Evolutionary conservation across 1,140 invertebrate genomes (phyloP), one percentile per base, ranked within the genome.

Genomic region (Leptinotarsa lineolata): DNA sequence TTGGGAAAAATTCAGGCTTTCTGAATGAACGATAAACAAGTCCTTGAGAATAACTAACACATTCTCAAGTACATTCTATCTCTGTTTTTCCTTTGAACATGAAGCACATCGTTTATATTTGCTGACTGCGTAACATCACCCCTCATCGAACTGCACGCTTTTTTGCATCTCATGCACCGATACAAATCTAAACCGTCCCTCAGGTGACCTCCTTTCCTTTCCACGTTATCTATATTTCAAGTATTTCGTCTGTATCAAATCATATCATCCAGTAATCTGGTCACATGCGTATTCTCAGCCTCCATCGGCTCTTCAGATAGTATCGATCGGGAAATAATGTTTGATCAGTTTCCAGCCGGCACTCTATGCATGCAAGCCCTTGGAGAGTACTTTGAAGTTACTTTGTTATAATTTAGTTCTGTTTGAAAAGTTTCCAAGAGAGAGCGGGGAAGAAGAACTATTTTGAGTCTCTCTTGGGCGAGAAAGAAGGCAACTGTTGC

Each of bases 351-450:
- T 74, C 68, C 68, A 59, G 68, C 68, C 72, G 68, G 63, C 60
- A 70, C 18, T n/a, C 44, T 8, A 46, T 15, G 22, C 22, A 44
- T 22, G 22, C 45, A 2, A 22, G 24, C 22, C 72, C 68, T 18
- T 54, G 15, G 48, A 54, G n/a, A 68, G 72, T 73, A 79, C 79
- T 78, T 77, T 77, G 79, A 77, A 78, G 75, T 78, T 78, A 68
- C 79, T 77, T 80, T 76, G 77, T 80, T 78, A 76, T 77, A 80
- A 77, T 78, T 78, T 77, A 75, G 76, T 80, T 80, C 74, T 74
- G 76, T 77, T 78, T 74, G 75, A 75, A 78, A 80, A 78, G 79
- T 80, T 80, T 78, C 72, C 54, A 70, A 66, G 30, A 65, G 44
- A 45, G 24, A 65, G 39, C 20, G 70, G 58, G 48, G 20, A 39